Base-by-base conservation (phyloP, 2,888 invertebrate genomes). In the Agonopterix alstromeriana region DNA sequence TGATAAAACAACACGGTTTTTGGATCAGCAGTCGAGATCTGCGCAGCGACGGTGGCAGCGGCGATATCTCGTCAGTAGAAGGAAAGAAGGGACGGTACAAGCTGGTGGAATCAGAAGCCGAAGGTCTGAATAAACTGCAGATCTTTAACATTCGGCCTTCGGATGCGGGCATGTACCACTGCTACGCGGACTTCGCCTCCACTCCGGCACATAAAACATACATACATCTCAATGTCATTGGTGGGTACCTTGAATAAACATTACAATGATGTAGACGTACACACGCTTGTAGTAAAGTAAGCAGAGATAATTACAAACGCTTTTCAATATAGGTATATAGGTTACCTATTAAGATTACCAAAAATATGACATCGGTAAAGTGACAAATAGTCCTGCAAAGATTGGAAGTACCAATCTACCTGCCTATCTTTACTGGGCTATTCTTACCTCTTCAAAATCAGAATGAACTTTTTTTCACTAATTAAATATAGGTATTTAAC, bases 1-100 rank as follows among this genome's bases (percentile, higher is more conserved):
- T 43, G 10, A 27, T 10, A 27, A n/a, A 17, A 43, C 27, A 38
- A 54, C 44, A 51, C 61, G 40, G 10, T 27, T 53, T 63, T 63
- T 77, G 76, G 46, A 67, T 68, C 68, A 81, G 76, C 85, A 88
- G 88, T 70, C 80, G 82, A 55, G 88, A 88, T 64, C 63, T 80
- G 38, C 84, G 87, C 49, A 69, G 61, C 44, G 76, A 64, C 2
- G 65, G 63, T 35, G 62, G 58, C 11, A 62, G 49, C 36, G 40
- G 38, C 11, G 38, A 35, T 12, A 58, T 61, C 38, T 58, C 66
- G 46, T 57, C 70, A 1, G 53, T 65, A 5, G 65, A 61, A 46
- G 66, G 67, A 2, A 71, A 36, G 9, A 10, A 40, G 8, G 42
- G 47, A 8, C 38, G 82, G 4, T 86, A 78, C 62, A 71, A 68